A percentile compares a stretch with the other conserved stretches of the same genome.
These are phyloP conservation scores for Crotophaga sulcirostris DNA, from an alignment of 2,113 vertebrate species.

Conservation along the genomic window DNA sequence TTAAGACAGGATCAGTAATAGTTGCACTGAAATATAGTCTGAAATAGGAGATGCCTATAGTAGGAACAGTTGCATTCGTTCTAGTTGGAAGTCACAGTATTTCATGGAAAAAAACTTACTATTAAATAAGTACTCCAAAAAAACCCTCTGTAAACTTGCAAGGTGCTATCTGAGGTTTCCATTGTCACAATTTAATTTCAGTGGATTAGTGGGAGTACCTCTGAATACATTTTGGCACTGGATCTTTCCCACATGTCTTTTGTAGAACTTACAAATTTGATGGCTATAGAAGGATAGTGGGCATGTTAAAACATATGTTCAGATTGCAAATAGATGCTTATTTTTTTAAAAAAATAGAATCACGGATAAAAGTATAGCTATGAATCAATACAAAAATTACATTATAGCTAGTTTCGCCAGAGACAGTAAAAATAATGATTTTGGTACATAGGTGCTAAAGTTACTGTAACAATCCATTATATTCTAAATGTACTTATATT, in stretches of 20 bases:
- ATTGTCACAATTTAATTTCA: neutral
- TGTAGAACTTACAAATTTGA: neutral
- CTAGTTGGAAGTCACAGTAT: neutral
- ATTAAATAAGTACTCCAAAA: neutral
- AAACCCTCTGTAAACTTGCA: neutral
- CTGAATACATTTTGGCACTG: neutral
- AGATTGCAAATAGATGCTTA: neutral
- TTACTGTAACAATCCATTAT: neutral
- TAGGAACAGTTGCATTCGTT: neutral
- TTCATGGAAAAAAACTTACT: neutral
- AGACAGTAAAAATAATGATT: neutral
- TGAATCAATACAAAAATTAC: neutral
- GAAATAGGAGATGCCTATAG: neutral
- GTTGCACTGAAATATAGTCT: neutral
- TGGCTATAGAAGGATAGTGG: neutral
- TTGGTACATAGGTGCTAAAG: neutral
- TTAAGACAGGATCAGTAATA: neutral
- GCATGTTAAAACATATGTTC: neutral
- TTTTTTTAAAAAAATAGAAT: neutral
- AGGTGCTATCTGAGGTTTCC: neutral
- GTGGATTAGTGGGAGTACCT: neutral
- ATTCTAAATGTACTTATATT: neutral
- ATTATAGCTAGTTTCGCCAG: neutral
- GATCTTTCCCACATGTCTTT: neutral
- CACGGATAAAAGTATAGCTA: neutral